Evolutionary conservation across 2,113 vertebrate species (phyloP), one percentile per base, ranked within the genome.

Genomic region (Sphyrna mokarran): DNA sequence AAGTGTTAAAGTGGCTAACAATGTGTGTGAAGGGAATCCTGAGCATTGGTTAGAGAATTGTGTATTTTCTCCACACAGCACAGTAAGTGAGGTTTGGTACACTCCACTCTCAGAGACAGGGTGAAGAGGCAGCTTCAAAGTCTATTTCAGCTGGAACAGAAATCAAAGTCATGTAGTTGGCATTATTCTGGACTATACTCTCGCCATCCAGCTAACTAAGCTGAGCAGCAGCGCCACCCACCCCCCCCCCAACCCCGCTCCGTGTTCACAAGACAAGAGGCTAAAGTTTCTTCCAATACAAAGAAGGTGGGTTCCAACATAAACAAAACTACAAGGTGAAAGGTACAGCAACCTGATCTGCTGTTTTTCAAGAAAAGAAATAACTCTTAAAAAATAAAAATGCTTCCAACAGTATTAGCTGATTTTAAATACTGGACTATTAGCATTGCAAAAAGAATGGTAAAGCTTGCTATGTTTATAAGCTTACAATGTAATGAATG

Each of bases 301-400:
- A 29, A 58, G 83, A 40, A 86, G 87, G 87, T 61, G 13, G 87
- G 48, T 61, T 58, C 87, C 54, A 90, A 90, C 58, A 90, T 29
- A 90, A 90, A 90, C 54, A 90, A 86, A 86, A 86, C 26, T 61
- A 14, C 87, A 90, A 58, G 87, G 43, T 89, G 48, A 89, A 54
- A 87, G 20, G 20, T 29, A 33, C 22, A 3, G 23, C 16, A 58
- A 90, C 9, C 37, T 86, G 83, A 48, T 40, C 83, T 86, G 83
- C 23, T 86, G 16, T 86, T 86, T 86, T 20, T 86, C 83, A 48
- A 40, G 48, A 86, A 40, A 86, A 86, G 40, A 16, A 86, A 48
- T 43, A 48, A 86, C 3, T 43, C 37, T 43, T 43, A 48, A 86
- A 54, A 86, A 43, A 86, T 48, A 48, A 86, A 48, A 23, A n/a